Evolutionary conservation across 2,113 vertebrate genomes (phyloP).

Genomic region (Haplochromis vanheusdeni): DNA sequence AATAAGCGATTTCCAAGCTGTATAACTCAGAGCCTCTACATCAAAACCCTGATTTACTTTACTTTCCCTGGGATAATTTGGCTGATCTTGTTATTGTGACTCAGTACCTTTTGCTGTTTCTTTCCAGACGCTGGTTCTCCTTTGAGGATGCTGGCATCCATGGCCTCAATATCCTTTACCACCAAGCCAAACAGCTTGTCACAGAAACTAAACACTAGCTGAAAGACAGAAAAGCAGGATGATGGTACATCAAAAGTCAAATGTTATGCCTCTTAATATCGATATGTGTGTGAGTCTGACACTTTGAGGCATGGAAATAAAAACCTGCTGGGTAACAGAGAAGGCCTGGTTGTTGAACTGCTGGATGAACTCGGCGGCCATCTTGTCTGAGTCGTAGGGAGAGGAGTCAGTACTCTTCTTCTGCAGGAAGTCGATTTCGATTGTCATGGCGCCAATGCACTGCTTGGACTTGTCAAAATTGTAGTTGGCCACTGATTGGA

Average conservation of each 20-base stretch:
- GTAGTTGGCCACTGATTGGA: slow-evolving; percentile 78
- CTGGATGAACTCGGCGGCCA: slow-evolving; percentile 96
- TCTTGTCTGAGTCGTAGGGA: slow-evolving; percentile 93
- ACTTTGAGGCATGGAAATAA: background rate
- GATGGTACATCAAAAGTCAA: background rate
- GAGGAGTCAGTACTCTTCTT: slow-evolving; percentile 94
- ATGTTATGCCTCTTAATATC: background rate
- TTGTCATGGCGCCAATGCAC: slow-evolving; percentile 91
- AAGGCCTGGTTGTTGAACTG: slow-evolving; percentile 97
- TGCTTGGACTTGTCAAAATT: slow-evolving; percentile 96
- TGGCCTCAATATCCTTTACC: slow-evolving; percentile 93
- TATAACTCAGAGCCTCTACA: background rate
- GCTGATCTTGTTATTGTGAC: background rate
- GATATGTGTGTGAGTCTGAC: background rate
- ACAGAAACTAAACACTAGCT: slow-evolving; percentile 95
- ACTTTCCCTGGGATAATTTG: background rate
- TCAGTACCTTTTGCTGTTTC: slow-evolving; percentile 87
- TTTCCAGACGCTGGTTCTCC: slow-evolving; percentile 82
- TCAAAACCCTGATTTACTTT: background rate
- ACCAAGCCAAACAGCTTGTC: slow-evolving; percentile 92
- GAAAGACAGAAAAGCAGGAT: background rate
- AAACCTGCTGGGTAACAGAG: slow-evolving; percentile 89
- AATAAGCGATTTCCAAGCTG: background rate
- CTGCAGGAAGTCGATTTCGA: slow-evolving; percentile 97
- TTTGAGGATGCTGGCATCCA: slow-evolving; percentile 94